Conservation (phyloP, 2,797 vertebrate genomes). For the Danio choprae region DNA sequence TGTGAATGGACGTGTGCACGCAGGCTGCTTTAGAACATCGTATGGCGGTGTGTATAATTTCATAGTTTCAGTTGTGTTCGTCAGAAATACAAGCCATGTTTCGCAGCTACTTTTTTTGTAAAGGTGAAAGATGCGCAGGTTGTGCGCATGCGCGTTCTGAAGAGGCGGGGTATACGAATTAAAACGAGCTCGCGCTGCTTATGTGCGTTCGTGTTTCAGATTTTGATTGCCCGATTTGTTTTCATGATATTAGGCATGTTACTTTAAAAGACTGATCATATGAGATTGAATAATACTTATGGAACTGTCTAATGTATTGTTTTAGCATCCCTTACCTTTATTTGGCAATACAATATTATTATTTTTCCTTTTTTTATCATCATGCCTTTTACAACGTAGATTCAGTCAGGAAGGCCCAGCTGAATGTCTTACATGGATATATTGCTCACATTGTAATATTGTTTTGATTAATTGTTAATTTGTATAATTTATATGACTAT, state of each 20-base stretch:
- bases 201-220: not conserved
- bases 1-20: not conserved
- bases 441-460: too few species aligned
- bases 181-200: not conserved
- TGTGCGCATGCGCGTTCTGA: conserved; percentile 20
- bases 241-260: not conserved
- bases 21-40: not conserved
- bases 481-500: too few species aligned
- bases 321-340: not conserved
- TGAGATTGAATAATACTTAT: not conserved
- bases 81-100: conserved; percentile 40
- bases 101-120: conserved; percentile 27
- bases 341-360: not conserved
- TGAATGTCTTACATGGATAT: too few species aligned
- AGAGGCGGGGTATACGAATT: conserved; percentile 18
- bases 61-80: conserved; percentile 31
- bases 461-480: too few species aligned
- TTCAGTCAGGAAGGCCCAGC: too few species aligned
- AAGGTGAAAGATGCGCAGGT: conserved; percentile 27
- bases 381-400: too few species aligned
- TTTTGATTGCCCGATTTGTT: not conserved
- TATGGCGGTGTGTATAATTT: not conserved
- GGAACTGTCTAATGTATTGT: not conserved
- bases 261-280: not conserved
- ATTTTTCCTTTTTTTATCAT: too few species aligned